Evolutionary conservation across 37 sponge, comb jelly and placozoan genomes (phyloP).

Genomic region (Theonella swinhoei): DNA sequence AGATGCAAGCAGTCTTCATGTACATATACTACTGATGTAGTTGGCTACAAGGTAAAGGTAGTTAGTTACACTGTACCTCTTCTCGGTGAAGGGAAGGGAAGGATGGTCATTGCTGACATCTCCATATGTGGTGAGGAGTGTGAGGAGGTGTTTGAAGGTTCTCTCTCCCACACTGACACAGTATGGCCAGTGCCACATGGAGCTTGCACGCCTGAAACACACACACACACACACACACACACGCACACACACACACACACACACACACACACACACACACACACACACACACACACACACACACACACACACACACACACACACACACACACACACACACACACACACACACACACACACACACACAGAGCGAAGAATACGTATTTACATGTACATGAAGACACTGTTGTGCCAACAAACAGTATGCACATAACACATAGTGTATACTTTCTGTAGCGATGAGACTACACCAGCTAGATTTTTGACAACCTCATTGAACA

Average conservation of each 20-base stretch:
- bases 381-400: too few species aligned
- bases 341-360: too few species aligned
- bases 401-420: too few species aligned
- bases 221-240: slow-evolving; percentile 10
- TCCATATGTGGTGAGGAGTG: slow-evolving; percentile 35
- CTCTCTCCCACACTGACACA: slow-evolving; percentile 56
- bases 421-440: too few species aligned
- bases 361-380: too few species aligned
- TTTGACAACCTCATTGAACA: too few species aligned
- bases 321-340: too few species aligned
- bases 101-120: slow-evolving; percentile 15
- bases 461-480: too few species aligned
- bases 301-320: too few species aligned
- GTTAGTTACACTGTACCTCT: background rate
- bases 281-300: background rate
- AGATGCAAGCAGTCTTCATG: background rate
- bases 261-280: background rate
- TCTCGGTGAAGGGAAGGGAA: slow-evolving; percentile 30
- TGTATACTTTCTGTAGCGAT: too few species aligned
- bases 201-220: slow-evolving; percentile 47
- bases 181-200: slow-evolving; percentile 77
- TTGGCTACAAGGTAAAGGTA: slow-evolving; percentile 3
- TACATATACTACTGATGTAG: background rate
- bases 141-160: slow-evolving; percentile 41
- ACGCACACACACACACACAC: background rate